Evolutionary conservation across 2,888 invertebrate species (phyloP), one percentile per base, ranked within the genome.

Genomic region (Lapara coniferarum): DNA sequence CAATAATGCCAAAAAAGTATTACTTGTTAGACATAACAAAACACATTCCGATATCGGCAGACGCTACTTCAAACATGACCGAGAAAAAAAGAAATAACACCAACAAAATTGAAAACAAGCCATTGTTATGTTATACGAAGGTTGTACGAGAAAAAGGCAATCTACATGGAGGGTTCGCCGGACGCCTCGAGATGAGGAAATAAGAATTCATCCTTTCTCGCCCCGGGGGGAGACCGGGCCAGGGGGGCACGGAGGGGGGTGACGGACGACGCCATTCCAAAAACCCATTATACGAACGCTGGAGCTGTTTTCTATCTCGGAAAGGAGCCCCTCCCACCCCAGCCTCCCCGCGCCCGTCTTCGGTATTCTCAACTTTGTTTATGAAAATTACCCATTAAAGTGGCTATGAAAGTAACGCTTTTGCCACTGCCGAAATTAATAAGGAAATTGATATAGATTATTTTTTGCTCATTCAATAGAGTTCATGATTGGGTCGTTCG

Each of bases 241-340:
- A 80, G 80, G 80, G 80, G 83, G 82, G 81, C 86, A 88, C 85
- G 85, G 74, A 67, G 90, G 92, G 90, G 88, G 89, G 95, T 95
- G 95, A 95, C 94, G 95, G 95, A 95, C 95, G 95, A 95, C 95
- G 95, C 95, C 95, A 95, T 95, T 96, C 95, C 95, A 94, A 94
- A 95, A 95, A 95, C 94, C 95, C 95, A 95, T 95, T 95, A 95
- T 95, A 95, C 95, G 94, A 95, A 94, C 95, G 91, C 94, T 89
- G 91, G 94, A 93, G 94, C 95, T 95, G 95, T 95, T 95, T 95
- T 94, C 90, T 92, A 90, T 89, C 88, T 94, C 89, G 93, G 91
- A 90, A 87, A 88, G 86, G 92, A 94, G 92, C 87, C 86, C 88
- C 87, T 84, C 80, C 75, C 79, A 78, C 77, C 81, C 82, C 81